A percentile compares a stretch with the other conserved stretches of the same genome.
These are phyloP conservation scores for Dynastes tityus DNA, from an alignment of 2,888 invertebrate species.

Conservation along the genomic window DNA sequence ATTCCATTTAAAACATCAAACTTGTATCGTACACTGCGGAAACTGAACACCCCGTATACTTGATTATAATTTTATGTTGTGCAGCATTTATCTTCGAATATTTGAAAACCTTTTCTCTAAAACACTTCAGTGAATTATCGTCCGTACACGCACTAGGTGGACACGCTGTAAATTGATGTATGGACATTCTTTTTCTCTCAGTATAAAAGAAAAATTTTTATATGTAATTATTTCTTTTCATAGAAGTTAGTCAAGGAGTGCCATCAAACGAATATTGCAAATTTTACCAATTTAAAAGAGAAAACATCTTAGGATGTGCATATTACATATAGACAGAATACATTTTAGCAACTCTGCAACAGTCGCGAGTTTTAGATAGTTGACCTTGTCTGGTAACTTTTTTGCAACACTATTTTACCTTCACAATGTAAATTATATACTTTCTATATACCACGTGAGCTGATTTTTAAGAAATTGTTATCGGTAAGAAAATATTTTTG, in stretches of 20 bases:
- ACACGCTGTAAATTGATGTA: no score
- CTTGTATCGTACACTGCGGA: no score
- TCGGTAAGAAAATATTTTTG: neutral
- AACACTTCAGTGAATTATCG: no score
- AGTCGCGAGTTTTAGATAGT: conserved; percentile 28
- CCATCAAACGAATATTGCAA: neutral
- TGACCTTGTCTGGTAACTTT: conserved; percentile 43
- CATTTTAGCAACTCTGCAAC: conserved; percentile 1
- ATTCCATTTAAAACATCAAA: no score
- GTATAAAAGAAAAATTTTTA: neutral
- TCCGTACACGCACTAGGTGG: no score
- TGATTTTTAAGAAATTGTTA: neutral
- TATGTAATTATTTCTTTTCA: neutral
- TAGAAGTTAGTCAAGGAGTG: no score
- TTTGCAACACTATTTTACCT: conserved; percentile 28
- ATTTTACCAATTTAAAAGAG: neutral
- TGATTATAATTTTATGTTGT: no score
- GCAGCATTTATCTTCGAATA: no score
- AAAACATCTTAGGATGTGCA: neutral
- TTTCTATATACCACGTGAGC: conserved; percentile 3
- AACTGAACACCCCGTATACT: no score
- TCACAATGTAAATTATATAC: conserved; percentile 25
- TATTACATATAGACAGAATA: no score
- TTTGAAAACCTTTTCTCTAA: no score
- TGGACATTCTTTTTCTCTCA: no score